Evolutionary conservation across 2,113 vertebrate species (phyloP).

Genomic region (Centropus bengalensis): DNA sequence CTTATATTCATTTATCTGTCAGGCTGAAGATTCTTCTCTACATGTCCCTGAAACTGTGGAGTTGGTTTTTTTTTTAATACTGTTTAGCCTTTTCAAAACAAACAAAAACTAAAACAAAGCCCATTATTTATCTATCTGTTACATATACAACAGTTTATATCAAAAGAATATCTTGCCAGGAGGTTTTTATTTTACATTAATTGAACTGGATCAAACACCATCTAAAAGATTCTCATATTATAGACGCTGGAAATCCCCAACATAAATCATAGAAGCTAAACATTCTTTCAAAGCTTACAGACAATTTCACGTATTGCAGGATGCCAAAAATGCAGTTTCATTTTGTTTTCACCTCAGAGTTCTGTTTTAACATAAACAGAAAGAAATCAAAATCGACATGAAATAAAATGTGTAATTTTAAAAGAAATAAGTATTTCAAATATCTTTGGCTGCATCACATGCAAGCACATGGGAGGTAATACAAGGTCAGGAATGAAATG

Average conservation of each 20-base stretch:
- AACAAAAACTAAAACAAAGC: not conserved
- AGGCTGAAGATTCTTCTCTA: not conserved
- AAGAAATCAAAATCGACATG: slow-evolving; percentile 22
- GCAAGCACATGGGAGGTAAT: not conserved
- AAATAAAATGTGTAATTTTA: slow-evolving; percentile 11
- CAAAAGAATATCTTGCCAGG: slow-evolving; percentile 56
- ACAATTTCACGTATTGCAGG: slow-evolving; percentile 21
- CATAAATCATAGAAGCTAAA: slow-evolving; percentile 67
- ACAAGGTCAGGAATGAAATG: not conserved
- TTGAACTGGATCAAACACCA: slow-evolving; percentile 41
- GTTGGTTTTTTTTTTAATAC: too few relatives aligned
- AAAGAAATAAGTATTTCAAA: not conserved
- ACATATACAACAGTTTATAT: slow-evolving; percentile 32
- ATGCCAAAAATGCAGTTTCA: slow-evolving; percentile 63
- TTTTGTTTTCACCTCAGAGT: slow-evolving; percentile 43
- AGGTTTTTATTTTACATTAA: slow-evolving; percentile 59
- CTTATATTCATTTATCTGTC: not conserved
- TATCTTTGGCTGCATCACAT: not conserved
- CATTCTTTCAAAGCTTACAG: slow-evolving; percentile 47
- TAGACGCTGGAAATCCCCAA: slow-evolving; percentile 71
- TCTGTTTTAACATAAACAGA: slow-evolving; percentile 36
- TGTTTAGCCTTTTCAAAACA: not conserved
- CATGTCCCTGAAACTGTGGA: not conserved
- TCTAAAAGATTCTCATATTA: slow-evolving; percentile 42
- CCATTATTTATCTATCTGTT: slow-evolving; percentile 36